A percentile compares a stretch with the other conserved stretches of the same genome.
phyloP scores from a whole-genome alignment of 1,140 invertebrate genomes.

The Listronotus bonariensis region DNA sequence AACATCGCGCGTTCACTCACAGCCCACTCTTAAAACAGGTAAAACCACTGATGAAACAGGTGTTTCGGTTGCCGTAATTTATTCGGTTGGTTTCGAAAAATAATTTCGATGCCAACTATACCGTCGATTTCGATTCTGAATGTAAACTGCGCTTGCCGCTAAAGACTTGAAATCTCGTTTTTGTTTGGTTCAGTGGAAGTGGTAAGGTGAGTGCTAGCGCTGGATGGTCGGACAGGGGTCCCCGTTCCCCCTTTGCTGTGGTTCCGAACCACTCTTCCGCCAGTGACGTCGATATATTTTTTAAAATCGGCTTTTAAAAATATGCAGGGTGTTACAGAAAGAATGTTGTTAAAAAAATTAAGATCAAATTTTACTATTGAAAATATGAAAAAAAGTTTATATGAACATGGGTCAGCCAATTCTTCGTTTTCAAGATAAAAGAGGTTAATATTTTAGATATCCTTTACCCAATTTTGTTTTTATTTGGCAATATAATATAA shows the following conservation, averaged over 20 bases:
- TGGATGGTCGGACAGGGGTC: conserved; percentile 2
- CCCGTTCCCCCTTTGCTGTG: conserved; percentile 18
- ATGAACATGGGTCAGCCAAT: too few species aligned
- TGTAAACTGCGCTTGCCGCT: conserved; percentile 25
- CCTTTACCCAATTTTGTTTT: too few species aligned
- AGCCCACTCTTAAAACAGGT: conserved; percentile 27
- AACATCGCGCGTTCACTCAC: conserved; percentile 11
- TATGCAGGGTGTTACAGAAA: too few species aligned
- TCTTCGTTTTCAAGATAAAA: too few species aligned
- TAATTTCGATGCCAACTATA: conserved; percentile 2
- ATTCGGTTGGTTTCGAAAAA: conserved; percentile 2
- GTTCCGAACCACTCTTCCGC: conserved; percentile 21
- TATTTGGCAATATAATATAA: too few species aligned
- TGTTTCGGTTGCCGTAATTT: conserved; percentile 17
- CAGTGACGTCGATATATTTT: conserved; percentile 13
- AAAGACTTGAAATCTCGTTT: conserved; percentile 32
- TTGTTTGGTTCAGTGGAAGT: conserved; percentile 34
- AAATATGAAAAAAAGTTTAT: too few species aligned
- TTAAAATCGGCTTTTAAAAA: too few species aligned
- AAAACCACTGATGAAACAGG: conserved; percentile 24
- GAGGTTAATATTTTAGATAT: too few species aligned
- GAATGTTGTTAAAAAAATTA: too few species aligned
- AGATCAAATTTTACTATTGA: too few species aligned
- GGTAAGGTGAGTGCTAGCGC: conserved; percentile 30
- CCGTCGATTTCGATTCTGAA: conserved; percentile 10